Evolutionary conservation across 2,888 invertebrate genomes (phyloP).

Genomic region (Epinotia bilunana): DNA sequence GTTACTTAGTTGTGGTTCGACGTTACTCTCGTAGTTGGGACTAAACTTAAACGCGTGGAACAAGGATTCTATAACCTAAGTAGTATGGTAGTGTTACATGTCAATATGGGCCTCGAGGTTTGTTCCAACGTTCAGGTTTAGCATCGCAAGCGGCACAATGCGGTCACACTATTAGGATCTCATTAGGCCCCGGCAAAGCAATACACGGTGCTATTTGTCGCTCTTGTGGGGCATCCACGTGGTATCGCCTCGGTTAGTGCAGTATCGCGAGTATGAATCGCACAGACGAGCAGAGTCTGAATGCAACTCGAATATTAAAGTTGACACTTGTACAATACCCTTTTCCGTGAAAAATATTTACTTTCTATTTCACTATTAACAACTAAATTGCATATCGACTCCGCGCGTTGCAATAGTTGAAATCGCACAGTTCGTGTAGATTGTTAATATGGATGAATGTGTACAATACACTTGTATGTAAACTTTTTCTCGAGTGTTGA

Average conservation of each 20-base stretch:
- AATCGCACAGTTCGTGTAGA: neutral
- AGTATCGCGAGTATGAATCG: neutral
- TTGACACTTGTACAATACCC: neutral
- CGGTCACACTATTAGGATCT: conserved; percentile 5
- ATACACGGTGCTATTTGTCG: conserved; percentile 21
- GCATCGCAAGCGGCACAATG: conserved; percentile 13
- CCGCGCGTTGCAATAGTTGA: neutral
- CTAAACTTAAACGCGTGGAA: neutral
- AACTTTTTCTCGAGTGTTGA: neutral
- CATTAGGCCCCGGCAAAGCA: conserved; percentile 23
- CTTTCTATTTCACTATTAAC: neutral
- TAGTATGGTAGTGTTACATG: neutral
- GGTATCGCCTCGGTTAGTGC: neutral
- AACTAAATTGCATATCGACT: conserved; percentile 6
- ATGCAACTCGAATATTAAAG: neutral
- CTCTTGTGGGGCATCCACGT: neutral
- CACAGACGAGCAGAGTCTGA: neutral
- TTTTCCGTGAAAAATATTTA: neutral
- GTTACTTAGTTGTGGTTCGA: neutral
- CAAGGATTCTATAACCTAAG: neutral
- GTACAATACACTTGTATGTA: neutral
- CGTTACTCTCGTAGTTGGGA: neutral
- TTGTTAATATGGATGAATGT: conserved; percentile 7
- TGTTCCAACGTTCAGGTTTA: neutral
- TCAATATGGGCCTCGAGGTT: neutral